These are phyloP conservation scores for Pachyseris speciosa DNA, from an alignment of 64 coral and sea anemone species.

Conservation along the genomic window DNA sequence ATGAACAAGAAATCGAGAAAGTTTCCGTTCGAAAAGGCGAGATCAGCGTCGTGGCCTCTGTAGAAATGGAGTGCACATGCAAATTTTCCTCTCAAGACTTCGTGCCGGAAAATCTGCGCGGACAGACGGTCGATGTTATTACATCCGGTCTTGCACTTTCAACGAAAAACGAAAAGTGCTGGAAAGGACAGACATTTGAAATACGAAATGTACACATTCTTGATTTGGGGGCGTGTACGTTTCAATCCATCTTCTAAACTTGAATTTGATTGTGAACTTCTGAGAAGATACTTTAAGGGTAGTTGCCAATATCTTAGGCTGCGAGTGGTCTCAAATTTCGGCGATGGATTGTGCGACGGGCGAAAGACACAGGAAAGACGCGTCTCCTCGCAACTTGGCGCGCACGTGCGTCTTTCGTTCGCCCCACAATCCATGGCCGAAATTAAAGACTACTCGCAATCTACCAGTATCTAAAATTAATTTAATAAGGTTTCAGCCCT, in stretches of 20 bases:
- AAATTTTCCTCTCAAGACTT: conserved; percentile 16
- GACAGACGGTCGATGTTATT: background rate
- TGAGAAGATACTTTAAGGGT: too few species aligned
- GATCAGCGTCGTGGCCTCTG: background rate
- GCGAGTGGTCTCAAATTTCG: too few species aligned
- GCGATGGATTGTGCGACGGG: too few species aligned
- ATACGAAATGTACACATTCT: conserved; percentile 30
- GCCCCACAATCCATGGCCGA: too few species aligned
- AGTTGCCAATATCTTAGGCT: too few species aligned
- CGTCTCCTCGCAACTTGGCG: too few species aligned
- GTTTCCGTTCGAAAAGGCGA: background rate
- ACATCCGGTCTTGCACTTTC: background rate
- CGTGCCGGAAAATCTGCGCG: conserved; percentile 22
- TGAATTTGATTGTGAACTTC: too few species aligned
- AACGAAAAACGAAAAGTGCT: background rate
- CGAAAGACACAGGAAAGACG: too few species aligned
- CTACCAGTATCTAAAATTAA: too few species aligned
- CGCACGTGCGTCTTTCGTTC: too few species aligned
- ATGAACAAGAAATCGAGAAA: conserved; percentile 3
- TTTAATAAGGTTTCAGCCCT: too few species aligned
- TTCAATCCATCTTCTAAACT: background rate
- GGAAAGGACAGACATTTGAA: background rate
- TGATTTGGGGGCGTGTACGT: conserved; percentile 4
- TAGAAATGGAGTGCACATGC: conserved; percentile 10
- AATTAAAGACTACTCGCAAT: too few species aligned